These are phyloP conservation scores for Bombus polaris DNA, from an alignment of 1,140 invertebrate species.

Conservation along the genomic window DNA sequence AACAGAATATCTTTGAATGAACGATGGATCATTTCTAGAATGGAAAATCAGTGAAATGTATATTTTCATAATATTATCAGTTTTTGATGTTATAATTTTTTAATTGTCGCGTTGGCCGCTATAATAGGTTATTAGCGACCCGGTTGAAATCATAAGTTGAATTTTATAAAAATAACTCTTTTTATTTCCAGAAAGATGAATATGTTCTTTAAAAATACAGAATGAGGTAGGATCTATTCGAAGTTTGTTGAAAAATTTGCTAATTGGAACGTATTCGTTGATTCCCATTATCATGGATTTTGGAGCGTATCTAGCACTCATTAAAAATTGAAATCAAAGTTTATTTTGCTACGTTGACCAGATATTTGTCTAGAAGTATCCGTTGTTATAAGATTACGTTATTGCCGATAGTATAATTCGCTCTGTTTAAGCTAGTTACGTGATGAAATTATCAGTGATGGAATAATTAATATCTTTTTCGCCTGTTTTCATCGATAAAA, in stretches of 20 bases:
- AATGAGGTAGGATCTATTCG: too few species aligned
- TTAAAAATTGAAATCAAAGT: constrained; percentile 7
- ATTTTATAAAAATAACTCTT: background rate
- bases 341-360: background rate
- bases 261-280: background rate
- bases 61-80: too few species aligned
- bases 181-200: background rate
- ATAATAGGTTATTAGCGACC: too few species aligned
- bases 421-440: too few species aligned
- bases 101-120: background rate
- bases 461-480: too few species aligned
- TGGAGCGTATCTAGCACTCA: background rate
- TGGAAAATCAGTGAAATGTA: too few species aligned
- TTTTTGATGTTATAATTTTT: background rate
- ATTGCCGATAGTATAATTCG: background rate
- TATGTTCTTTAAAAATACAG: background rate
- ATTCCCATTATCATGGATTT: constrained; percentile 1
- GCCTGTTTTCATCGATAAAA: background rate
- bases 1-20: background rate
- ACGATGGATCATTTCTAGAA: background rate
- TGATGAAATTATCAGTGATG: too few species aligned
- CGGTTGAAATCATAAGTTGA: too few species aligned
- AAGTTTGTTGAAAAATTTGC: background rate
- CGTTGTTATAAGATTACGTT: background rate
- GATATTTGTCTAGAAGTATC: background rate